These are phyloP conservation scores for Caenorhabditis inopinata DNA, from an alignment of 1,140 invertebrate genomes.

Conservation along the genomic window DNA sequence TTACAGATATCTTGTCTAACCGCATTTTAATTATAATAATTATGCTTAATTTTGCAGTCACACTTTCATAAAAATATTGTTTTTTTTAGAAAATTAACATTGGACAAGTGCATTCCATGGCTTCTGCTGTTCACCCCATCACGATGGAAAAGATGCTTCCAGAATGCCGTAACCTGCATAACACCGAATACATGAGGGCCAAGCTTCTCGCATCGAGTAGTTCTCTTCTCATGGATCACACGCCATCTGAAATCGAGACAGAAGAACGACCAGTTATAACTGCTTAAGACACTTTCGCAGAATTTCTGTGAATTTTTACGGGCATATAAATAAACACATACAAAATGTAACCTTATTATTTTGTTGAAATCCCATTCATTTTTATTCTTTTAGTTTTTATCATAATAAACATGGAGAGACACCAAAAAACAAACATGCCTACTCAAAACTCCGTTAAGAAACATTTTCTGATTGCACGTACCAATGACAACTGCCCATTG, in stretches of 20 bases:
- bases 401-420: no score
- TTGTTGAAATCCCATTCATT: background rate
- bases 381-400: background rate
- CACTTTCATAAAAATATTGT: background rate
- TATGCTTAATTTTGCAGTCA: no score
- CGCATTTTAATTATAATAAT: no score
- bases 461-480: no score
- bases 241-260: background rate
- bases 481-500: no score
- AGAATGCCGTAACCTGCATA: conserved; percentile 39
- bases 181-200: conserved; percentile 40
- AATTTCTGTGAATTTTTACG: background rate
- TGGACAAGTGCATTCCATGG: conserved; percentile 39
- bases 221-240: conserved; percentile 18
- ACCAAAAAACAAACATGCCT: no score
- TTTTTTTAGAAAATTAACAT: conserved; percentile 45
- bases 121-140: conserved; percentile 33
- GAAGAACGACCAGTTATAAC: conserved; percentile 1
- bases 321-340: no score
- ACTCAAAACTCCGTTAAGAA: background rate
- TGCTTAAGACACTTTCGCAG: background rate
- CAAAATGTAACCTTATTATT: no score
- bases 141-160: conserved; percentile 32
- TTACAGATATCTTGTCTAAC: no score
- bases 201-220: background rate